Percentiles rank a stretch among this genome's conserved stretches.
Conservation (phyloP, 2,888 invertebrate species). For the Nomada lathburiana region DNA sequence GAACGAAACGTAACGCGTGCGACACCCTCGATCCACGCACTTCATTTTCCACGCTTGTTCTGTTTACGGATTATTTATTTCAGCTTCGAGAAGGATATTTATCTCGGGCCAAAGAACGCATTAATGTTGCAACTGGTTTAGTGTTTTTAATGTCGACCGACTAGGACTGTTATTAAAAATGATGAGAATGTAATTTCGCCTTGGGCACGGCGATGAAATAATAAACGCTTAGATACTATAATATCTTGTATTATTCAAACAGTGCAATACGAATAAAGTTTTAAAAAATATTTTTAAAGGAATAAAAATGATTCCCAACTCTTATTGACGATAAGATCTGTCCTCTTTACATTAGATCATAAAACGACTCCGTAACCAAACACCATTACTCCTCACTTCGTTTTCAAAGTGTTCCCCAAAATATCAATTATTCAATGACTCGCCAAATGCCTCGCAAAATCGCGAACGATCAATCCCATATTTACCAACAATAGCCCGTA, state of each 20-base stretch:
- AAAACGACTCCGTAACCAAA: background rate
- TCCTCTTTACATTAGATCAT: too few relatives aligned
- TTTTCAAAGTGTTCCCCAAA: background rate
- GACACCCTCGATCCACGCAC: constrained; percentile 1
- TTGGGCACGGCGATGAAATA: too few relatives aligned
- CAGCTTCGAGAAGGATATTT: background rate
- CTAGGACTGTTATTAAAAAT: too few relatives aligned
- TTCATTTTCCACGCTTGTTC: constrained; percentile 33
- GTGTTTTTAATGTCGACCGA: too few relatives aligned
- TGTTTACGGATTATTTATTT: constrained; percentile 10
- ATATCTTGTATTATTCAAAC: too few relatives aligned
- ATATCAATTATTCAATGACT: background rate
- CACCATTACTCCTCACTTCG: background rate
- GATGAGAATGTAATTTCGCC: too few relatives aligned
- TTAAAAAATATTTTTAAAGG: background rate
- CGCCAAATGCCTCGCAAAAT: background rate
- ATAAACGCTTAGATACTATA: too few relatives aligned
- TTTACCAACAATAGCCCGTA: background rate
- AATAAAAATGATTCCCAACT: too few relatives aligned
- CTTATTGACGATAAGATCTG: too few relatives aligned
- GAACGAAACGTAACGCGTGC: constrained; percentile 46
- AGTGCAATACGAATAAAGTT: too few relatives aligned
- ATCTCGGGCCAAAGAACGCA: too few relatives aligned
- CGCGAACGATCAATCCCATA: background rate
- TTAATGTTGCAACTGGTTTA: too few relatives aligned